Evolutionary conservation across 2,797 vertebrate genomes (phyloP).

Genomic region (Toxotes lorentzi): DNA sequence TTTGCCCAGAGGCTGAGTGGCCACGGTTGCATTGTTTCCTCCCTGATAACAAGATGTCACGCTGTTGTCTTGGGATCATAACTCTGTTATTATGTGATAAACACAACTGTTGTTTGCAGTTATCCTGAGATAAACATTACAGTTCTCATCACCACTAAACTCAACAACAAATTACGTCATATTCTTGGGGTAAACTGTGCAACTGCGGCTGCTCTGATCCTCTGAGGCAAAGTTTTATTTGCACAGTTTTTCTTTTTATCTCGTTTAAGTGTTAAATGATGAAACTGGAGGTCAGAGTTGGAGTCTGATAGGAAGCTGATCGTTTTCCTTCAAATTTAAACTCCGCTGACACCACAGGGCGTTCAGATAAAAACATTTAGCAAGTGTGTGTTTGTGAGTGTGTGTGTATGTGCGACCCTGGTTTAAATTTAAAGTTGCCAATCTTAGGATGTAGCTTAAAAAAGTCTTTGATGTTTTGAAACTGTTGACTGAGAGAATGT

Average conservation of each 20-base stretch:
- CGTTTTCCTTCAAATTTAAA: background rate
- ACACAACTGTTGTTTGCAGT: background rate
- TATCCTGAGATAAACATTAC: background rate
- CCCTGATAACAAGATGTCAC: background rate
- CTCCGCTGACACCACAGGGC: conserved; percentile 10
- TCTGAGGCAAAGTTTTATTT: conserved; percentile 58
- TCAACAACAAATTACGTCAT: no score
- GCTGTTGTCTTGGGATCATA: background rate
- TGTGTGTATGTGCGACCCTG: conserved; percentile 49
- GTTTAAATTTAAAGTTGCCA: conserved; percentile 69
- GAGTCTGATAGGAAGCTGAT: background rate
- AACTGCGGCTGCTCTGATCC: conserved; percentile 5
- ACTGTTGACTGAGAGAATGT: conserved; percentile 47
- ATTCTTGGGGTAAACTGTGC: background rate
- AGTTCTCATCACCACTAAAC: background rate
- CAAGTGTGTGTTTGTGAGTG: conserved; percentile 49
- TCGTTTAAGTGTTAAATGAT: conserved; percentile 49
- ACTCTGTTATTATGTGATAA: background rate
- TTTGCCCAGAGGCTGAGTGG: conserved; percentile 26
- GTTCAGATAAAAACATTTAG: conserved; percentile 31
- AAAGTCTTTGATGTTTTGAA: conserved; percentile 33
- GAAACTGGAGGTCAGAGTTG: conserved; percentile 26
- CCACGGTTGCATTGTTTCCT: background rate
- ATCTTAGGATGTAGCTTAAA: conserved; percentile 72
- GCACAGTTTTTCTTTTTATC: conserved; percentile 64